These are phyloP conservation scores for Bujurquina vittata DNA, from an alignment of 2,113 vertebrate species.

Conservation along the genomic window DNA sequence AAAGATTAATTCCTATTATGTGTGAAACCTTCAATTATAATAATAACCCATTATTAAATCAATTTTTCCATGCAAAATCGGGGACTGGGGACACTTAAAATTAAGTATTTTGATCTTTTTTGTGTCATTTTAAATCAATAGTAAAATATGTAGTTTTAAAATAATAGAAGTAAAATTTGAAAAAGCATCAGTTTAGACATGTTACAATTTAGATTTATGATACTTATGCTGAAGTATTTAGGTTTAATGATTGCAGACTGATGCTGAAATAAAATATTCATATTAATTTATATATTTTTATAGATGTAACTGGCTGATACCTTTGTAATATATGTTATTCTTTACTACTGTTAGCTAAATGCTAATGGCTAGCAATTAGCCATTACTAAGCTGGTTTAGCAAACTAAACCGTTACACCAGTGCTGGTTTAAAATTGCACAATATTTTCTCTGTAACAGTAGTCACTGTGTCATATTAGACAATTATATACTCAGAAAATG, in stretches of 20 bases:
- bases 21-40: too few relatives aligned
- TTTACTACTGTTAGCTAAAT: background rate
- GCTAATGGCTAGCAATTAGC: background rate
- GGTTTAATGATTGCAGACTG: background rate
- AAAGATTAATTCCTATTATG: too few relatives aligned
- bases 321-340: background rate
- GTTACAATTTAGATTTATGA: background rate
- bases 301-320: background rate
- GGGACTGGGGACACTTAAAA: too few relatives aligned
- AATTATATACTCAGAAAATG: background rate
- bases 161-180: background rate
- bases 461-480: background rate
- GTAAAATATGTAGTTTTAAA: background rate
- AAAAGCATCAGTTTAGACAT: background rate
- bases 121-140: background rate
- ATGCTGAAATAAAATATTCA: background rate
- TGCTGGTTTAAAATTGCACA: background rate
- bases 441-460: background rate
- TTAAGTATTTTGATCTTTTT: background rate
- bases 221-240: background rate
- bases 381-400: too few relatives aligned
- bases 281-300: background rate
- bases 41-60: background rate
- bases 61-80: background rate
- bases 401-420: background rate